These are phyloP conservation scores for Garra rufa DNA, from an alignment of 2,113 vertebrate genomes.

Conservation along the genomic window DNA sequence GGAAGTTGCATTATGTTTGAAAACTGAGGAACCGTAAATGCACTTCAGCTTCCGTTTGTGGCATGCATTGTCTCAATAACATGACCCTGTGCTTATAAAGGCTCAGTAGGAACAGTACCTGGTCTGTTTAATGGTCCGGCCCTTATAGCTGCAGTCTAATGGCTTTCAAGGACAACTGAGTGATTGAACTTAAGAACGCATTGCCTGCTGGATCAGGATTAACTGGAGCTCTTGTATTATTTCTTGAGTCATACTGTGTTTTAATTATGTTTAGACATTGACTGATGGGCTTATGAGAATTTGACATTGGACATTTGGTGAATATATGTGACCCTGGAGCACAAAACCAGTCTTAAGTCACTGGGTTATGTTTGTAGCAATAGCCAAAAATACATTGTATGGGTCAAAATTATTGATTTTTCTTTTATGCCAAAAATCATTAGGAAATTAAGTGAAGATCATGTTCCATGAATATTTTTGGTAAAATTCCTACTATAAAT, in stretches of 20 bases:
- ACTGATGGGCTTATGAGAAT: not conserved
- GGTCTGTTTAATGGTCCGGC: not conserved
- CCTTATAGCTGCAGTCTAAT: not conserved
- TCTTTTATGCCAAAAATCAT: too few relatives aligned
- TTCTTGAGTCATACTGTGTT: not conserved
- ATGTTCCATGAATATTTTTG: too few relatives aligned
- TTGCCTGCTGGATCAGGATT: slow-evolving; percentile 12
- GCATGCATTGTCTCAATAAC: not conserved
- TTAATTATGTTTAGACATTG: not conserved
- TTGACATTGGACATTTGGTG: not conserved
- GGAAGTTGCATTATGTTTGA: too few relatives aligned
- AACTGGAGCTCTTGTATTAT: not conserved
- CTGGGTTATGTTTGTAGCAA: too few relatives aligned
- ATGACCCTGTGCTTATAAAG: not conserved
- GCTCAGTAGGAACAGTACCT: not conserved
- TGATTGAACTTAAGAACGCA: not conserved
- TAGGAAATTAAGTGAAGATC: too few relatives aligned
- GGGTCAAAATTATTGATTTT: too few relatives aligned
- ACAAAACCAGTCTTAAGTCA: too few relatives aligned
- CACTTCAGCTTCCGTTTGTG: not conserved
- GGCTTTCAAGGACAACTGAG: not conserved
- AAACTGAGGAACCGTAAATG: slow-evolving; percentile 18
- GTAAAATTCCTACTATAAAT: too few relatives aligned
- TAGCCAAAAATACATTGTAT: too few relatives aligned
- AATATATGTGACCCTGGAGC: too few relatives aligned